Conservation (phyloP, 2,888 invertebrate species). For the Xestia rhomboidea region DNA sequence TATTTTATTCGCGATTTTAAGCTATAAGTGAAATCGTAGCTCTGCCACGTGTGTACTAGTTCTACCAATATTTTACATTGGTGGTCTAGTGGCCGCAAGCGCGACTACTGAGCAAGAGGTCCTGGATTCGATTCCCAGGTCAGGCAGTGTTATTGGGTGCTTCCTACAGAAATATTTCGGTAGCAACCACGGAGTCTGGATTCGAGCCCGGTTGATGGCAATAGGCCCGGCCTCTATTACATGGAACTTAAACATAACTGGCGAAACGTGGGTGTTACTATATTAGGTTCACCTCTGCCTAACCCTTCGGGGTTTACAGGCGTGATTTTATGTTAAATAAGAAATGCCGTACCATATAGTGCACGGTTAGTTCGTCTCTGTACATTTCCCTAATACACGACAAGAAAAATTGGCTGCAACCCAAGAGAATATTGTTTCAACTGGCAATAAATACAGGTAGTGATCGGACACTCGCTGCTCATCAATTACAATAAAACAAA, state of each 20-base stretch:
- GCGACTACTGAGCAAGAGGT: background rate
- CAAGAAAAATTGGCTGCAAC: constrained; percentile 74
- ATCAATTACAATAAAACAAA: constrained; percentile 59
- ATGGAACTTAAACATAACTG: background rate
- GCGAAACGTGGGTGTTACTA: background rate
- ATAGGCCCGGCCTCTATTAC: background rate
- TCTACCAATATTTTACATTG: background rate
- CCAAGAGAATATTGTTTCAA: constrained; percentile 70
- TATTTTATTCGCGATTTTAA: background rate
- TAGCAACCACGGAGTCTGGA: background rate
- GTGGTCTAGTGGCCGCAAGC: background rate
- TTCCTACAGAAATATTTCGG: background rate
- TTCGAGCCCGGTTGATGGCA: background rate
- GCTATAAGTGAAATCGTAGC: background rate
- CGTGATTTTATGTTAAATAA: background rate
- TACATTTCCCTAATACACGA: constrained; percentile 59
- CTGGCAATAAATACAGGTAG: constrained; percentile 65
- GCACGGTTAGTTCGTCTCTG: constrained; percentile 71
- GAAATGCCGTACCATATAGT: background rate
- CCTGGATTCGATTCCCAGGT: background rate
- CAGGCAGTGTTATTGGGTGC: background rate
- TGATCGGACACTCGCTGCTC: constrained; percentile 34
- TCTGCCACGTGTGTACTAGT: background rate
- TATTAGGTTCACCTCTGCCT: background rate
- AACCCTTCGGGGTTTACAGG: background rate